Evolutionary conservation across 2,888 invertebrate genomes (phyloP), one percentile per base, ranked within the genome.

Genomic region (Drosophila acutilabella): DNA sequence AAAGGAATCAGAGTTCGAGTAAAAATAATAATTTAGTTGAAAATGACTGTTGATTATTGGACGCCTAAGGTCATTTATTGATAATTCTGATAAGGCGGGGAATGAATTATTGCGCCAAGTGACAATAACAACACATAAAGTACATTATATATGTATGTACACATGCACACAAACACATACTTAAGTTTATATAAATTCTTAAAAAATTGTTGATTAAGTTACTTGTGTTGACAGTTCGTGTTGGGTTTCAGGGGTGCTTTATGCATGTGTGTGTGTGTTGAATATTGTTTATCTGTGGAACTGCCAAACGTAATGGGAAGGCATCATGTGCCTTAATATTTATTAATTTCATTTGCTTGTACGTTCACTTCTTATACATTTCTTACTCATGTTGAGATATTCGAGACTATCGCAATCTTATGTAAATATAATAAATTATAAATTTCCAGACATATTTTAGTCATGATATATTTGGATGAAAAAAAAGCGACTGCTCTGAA

Each of bases 41-140:
- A 64, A 80, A 80, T 61, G 6, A 13, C 38, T 42, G 20, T 62
- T 61, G 64, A 50, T 73, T 74, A 61, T 59, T 74, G 73, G 71
- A 54, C 75, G 70, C 8, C 71, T 64, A 87, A 88, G 90, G 85
- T 89, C 77, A 64, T 60, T 74, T 83, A 76, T 87, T 84, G 74
- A 89, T 74, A 81, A 89, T 84, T 48, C 59, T 78, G 90, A 86
- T 86, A 89, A 89, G 80, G 57, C 42, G 11, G n/a, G 23, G 30
- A 58, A 54, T 69, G 69, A 78, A 66, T 77, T 78, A 80, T 66
- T 45, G 62, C 76, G 64, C 72, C 60, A 57, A 65, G 52, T 64
- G 42, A 62, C 50, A 83, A 66, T 52, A 69, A 52, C 60, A 59
- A 61, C 64, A 72, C 53, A 80, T 77, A 67, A 71, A 71, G 45